Evolutionary conservation across 2,797 vertebrate species (phyloP), one percentile per base, ranked within the genome.

Genomic region (Enteromius treurensis): DNA sequence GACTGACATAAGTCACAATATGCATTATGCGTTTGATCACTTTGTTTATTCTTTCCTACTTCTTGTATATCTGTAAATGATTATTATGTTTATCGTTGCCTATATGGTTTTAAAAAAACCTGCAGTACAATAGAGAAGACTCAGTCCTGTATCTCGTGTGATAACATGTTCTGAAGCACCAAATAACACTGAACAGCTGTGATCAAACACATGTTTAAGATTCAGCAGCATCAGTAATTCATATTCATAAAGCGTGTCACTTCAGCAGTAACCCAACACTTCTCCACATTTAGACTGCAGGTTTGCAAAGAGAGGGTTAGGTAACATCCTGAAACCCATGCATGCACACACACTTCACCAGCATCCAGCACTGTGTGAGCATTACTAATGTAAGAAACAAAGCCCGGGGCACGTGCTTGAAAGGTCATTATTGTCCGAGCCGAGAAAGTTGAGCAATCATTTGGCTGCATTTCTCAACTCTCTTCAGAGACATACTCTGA

Each of bases 211-310:
- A 55, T 1, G 51, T 23, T 58, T n/a, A 10, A n/a, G 8, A 10
- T 58, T 58, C 3, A 23, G 1, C 55, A 23, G 21, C 5, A 58
- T 21, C 51, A 58, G 7, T 58, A 10, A n/a, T 10, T 23, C 65
- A n/a, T n/a, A 68, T 40, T 68, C 7, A 17, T 74, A 74, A 40
- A 7, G 26, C 5, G 67, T 3, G 7, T 9, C 37, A 17, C 40
- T 47, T 29, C 37, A 23, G 5, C 17, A 64, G 62, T 21, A 53
- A 53, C 51, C 51, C 19, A 2, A 53, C 51, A 80, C 78, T 77
- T 83, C 32, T 82, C 84, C 79, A 26, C 47, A 77, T 81, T 76
- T 60, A 88, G 81, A 90, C 67, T 26, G 47, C 23, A 67, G 45
- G 40, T 77, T 29, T 3, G 13, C 26, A 60, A 60, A n/a, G 26